A percentile compares a stretch with the other conserved stretches of the same genome.
Evolutionary conservation across 2,888 invertebrate genomes (phyloP).

Genomic region (Eupithecia pulchellata): DNA sequence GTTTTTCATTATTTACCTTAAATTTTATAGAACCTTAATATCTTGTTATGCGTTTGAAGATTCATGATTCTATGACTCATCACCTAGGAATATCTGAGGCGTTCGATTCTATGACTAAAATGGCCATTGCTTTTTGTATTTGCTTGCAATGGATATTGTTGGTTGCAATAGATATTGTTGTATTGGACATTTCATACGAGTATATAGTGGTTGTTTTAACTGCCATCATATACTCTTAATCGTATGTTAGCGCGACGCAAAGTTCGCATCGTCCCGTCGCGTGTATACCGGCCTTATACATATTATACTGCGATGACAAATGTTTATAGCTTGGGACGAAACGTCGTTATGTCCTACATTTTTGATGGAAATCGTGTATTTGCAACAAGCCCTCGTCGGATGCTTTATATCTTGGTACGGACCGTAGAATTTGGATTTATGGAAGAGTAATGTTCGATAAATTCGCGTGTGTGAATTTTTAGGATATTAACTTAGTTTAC

Average conservation of each 20-base stretch:
- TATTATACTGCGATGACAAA: slow-evolving; percentile 33
- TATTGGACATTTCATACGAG: background rate
- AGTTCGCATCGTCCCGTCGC: background rate
- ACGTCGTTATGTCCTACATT: slow-evolving; percentile 28
- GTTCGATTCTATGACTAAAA: too few species aligned
- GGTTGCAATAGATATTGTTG: background rate
- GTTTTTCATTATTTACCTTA: too few species aligned
- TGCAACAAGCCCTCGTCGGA: slow-evolving; percentile 11
- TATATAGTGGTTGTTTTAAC: background rate
- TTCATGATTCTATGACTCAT: background rate
- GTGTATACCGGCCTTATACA: slow-evolving; percentile 11
- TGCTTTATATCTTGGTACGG: slow-evolving; percentile 2
- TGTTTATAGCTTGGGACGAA: slow-evolving; percentile 31
- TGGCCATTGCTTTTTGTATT: too few species aligned
- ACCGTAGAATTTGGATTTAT: slow-evolving; percentile 3
- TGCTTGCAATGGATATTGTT: background rate
- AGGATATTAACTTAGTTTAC: background rate
- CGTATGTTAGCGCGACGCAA: background rate
- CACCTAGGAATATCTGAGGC: too few species aligned
- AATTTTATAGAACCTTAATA: background rate
- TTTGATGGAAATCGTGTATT: slow-evolving; percentile 13
- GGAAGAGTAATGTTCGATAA: background rate
- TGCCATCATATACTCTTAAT: background rate
- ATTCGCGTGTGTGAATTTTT: background rate
- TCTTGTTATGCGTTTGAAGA: background rate